Evolutionary conservation across 2,113 vertebrate genomes (phyloP), one percentile per base, ranked within the genome.

Genomic region (Neolamprologus fasciatus): DNA sequence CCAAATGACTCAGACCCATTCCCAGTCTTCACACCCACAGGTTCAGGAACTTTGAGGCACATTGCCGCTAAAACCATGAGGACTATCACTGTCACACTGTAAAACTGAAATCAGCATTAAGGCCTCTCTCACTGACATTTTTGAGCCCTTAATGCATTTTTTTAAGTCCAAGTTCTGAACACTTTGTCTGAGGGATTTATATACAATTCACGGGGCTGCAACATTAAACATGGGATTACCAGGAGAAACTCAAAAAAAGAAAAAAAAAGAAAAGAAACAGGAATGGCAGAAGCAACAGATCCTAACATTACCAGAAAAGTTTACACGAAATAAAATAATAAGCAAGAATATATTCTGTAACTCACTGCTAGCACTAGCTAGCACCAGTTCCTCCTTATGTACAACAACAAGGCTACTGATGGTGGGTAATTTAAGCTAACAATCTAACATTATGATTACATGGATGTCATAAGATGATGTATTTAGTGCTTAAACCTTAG

Each of bases 11-110:
- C n/a, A 23, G 40, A 6, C 40, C 40, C 68, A 73, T 26, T 73
- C 68, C 40, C 40, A 73, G 13, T 47, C 68, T 73, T 73, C 21
- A 7, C 40, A 17, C 68, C 16, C 40, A 45, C 13, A 16, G 9
- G 68, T 45, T 45, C 5, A 45, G 68, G 2, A 73, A 47, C 68
- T 45, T 71, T 26, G 66, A 45, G 37, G 21, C 21, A 4, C 33
- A 45, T 21, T 71, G 21, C 13, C 1, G 3, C 21, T 73, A 73
- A 45, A 26, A 73, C 2, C 0, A 0, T 17, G 37, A 17, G 1
- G 68, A 73, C 68, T 45, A 45, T 73, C 4, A 16, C 68, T 45
- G 21, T 45, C 68, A 26, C 21, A 9, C 5, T 45, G 37, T 45
- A 42, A 73, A 73, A 73, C 13, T 10, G 37, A 73, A 45, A 73